Conservation (phyloP, 1,140 invertebrate genomes). For the Cydia amplana region DNA sequence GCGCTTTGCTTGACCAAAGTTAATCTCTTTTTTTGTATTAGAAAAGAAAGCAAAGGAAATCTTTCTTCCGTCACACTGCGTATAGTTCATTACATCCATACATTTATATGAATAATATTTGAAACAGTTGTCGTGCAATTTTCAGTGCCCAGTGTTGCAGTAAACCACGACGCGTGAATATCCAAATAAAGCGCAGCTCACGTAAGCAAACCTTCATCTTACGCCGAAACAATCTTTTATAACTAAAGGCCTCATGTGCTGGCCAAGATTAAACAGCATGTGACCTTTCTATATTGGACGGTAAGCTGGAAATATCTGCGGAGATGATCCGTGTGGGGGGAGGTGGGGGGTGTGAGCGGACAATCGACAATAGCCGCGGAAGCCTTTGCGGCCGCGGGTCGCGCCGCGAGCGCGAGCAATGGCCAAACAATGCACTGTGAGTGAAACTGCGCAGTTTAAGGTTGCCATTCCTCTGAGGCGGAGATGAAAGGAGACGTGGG, state of each 20-base stretch:
- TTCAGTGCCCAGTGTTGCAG: neutral
- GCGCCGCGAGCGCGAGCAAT: neutral
- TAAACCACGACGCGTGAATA: constrained; percentile 15
- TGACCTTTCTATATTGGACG: neutral
- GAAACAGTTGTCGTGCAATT: neutral
- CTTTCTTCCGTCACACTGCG: too few species aligned
- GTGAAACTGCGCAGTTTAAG: neutral
- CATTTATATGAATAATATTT: too few species aligned
- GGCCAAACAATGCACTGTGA: neutral
- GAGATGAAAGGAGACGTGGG: too few species aligned
- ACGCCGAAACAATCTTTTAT: neutral
- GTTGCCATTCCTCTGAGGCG: too few species aligned
- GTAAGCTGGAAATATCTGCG: constrained; percentile 4
- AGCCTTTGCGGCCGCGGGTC: constrained; percentile 12
- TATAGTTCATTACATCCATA: too few species aligned
- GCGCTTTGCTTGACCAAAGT: too few species aligned
- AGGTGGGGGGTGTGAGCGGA: constrained; percentile 5
- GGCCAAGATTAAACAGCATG: neutral
- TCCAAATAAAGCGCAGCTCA: constrained; percentile 22
- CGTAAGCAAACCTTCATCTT: neutral
- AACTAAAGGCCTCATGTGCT: neutral
- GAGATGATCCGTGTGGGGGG: constrained; percentile 20
- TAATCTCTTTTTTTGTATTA: too few species aligned
- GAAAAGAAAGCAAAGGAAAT: too few species aligned
- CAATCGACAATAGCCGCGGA: constrained; percentile 31